These are phyloP conservation scores for Sycobia sp. DNA, from an alignment of 1,140 invertebrate species.

Conservation along the genomic window DNA sequence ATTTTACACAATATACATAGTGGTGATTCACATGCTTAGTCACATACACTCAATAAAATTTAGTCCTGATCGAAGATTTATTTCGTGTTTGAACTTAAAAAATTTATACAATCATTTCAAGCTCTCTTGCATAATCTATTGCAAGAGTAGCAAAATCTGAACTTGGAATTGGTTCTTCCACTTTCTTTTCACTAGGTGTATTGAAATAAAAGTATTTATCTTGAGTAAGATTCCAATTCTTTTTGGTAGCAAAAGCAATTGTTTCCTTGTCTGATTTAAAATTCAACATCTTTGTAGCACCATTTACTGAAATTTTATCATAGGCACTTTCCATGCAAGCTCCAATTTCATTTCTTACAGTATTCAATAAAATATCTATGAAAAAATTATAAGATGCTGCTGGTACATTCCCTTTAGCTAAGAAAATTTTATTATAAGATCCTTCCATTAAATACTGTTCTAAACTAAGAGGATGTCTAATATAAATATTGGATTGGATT, in stretches of 20 bases:
- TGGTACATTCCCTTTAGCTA: conserved; percentile 91
- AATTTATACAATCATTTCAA: conserved; percentile 95
- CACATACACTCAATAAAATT: too few relatives aligned
- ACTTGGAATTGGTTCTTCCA: conserved; percentile 86
- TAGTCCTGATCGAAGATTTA: too few relatives aligned
- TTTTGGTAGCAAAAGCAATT: conserved; percentile 79
- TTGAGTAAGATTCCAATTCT: conserved; percentile 77
- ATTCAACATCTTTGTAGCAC: conserved; percentile 89
- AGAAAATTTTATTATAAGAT: conserved; percentile 95
- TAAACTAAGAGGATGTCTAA: conserved; percentile 90
- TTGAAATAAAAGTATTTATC: conserved; percentile 83
- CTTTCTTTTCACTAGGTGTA: conserved; percentile 72
- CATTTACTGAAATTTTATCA: conserved; percentile 83
- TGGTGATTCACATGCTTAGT: too few relatives aligned
- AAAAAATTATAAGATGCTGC: conserved; percentile 95
- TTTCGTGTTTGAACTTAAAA: too few relatives aligned
- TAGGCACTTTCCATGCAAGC: conserved; percentile 96
- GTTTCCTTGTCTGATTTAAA: conserved; percentile 77
- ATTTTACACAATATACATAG: too few relatives aligned
- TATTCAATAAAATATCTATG: conserved; percentile 94
- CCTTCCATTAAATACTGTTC: conserved; percentile 99
- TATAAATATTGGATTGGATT: conserved; percentile 92
- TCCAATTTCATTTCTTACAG: conserved; percentile 94
- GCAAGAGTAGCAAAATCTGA: conserved; percentile 88
- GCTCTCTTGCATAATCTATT: conserved; percentile 95